Percentiles rank a stretch among this genome's conserved stretches.
Conservation (phyloP, 2,113 vertebrate genomes). For the Gambusia affinis region DNA sequence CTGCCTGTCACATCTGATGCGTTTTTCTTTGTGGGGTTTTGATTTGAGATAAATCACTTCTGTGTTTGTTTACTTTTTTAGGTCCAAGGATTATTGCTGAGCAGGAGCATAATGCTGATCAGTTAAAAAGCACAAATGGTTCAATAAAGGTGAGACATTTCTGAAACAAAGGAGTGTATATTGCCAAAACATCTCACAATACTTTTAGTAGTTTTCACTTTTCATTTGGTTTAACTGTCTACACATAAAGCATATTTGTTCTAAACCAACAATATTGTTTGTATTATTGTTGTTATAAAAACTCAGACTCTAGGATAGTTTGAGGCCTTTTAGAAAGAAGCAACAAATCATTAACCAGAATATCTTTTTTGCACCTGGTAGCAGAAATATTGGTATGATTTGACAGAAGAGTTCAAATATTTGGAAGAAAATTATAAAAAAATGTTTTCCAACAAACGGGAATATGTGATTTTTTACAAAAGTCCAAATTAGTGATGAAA, state of each 20-base stretch:
- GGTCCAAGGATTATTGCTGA: conserved; percentile 77
- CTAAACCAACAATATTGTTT: neutral
- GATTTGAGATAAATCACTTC: neutral
- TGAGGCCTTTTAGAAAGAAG: neutral
- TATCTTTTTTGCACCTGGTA: neutral
- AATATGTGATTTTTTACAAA: neutral
- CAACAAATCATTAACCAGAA: neutral
- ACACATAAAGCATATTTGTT: neutral
- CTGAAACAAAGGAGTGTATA: neutral
- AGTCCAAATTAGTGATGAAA: neutral
- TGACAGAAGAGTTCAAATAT: neutral
- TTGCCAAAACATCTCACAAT: neutral
- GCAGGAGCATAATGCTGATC: conserved; percentile 59
- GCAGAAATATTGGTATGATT: neutral
- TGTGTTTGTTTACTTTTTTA: conserved; percentile 32
- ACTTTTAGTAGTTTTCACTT: neutral
- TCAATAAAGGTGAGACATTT: conserved; percentile 69
- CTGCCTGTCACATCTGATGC: neutral
- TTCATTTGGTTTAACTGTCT: neutral
- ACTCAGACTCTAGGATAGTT: neutral
- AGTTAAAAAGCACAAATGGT: conserved; percentile 54
- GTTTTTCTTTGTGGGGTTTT: neutral
- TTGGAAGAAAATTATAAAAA: neutral
- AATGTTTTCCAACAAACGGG: neutral
- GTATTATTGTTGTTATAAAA: neutral